These are phyloP conservation scores for Drosophila azteca DNA, from an alignment of 1,140 invertebrate species.

Conservation along the genomic window DNA sequence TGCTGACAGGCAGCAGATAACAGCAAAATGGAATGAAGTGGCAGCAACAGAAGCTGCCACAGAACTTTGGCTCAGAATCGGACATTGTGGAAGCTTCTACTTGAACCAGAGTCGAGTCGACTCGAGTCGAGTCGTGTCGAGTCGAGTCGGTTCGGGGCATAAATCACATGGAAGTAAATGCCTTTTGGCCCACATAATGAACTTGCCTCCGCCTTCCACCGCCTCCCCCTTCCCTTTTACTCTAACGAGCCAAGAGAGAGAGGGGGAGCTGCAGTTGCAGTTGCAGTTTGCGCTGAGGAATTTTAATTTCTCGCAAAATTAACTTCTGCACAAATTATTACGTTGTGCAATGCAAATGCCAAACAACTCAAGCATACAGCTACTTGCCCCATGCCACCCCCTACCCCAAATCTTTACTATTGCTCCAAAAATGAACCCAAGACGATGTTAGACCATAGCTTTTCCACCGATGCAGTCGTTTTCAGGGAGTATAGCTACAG, in stretches of 20 bases:
- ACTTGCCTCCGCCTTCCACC: not conserved
- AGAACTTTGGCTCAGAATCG: constrained; percentile 22
- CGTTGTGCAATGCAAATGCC: constrained; percentile 67
- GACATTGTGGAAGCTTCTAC: constrained; percentile 43
- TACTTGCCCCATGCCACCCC: constrained; percentile 1
- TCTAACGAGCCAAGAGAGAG: constrained; percentile 33
- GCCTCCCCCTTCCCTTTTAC: not conserved
- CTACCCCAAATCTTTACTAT: not conserved
- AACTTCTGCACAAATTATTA: constrained; percentile 71
- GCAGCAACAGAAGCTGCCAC: constrained; percentile 29
- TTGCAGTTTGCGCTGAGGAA: constrained; percentile 38
- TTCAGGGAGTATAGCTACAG: too few species aligned
- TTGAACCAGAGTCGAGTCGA: constrained; percentile 30
- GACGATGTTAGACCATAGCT: not conserved
- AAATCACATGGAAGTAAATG: constrained; percentile 68
- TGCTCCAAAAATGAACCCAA: constrained; percentile 24
- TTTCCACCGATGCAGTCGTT: too few species aligned
- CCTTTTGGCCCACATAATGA: constrained; percentile 55
- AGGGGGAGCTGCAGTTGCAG: constrained; percentile 36
- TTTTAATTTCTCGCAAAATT: constrained; percentile 80
- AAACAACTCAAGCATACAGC: constrained; percentile 29
- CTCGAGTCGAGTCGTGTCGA: constrained; percentile 21
- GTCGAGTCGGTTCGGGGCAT: constrained; percentile 44
- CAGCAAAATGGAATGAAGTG: constrained; percentile 50
- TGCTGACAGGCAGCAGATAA: constrained; percentile 70